These are phyloP conservation scores for Holothuria scabra DNA, from an alignment of 53 echinoderm and acorn worm species.

Conservation along the genomic window DNA sequence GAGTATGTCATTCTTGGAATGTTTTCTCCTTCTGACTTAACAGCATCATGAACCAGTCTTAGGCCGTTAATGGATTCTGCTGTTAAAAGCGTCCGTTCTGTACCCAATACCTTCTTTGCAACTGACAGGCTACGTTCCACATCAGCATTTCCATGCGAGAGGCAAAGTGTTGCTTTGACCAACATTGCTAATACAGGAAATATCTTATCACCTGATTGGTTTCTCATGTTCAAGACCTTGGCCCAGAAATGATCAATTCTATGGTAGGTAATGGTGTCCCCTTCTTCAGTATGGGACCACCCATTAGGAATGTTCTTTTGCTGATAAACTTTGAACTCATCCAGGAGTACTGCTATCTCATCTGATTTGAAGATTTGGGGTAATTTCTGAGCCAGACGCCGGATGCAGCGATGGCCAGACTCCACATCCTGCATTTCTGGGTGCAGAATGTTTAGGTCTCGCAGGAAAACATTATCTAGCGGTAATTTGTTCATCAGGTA, in stretches of 20 bases:
- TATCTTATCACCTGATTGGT: too few relatives aligned
- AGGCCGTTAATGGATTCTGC: conserved; percentile 22
- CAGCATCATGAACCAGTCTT: conserved; percentile 4
- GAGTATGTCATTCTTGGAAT: too few relatives aligned
- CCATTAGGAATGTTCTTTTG: conserved; percentile 7
- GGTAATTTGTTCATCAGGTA: neutral
- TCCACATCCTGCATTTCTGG: neutral
- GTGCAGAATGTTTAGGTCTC: neutral
- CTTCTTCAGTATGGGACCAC: neutral
- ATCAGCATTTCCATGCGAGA: conserved; percentile 22
- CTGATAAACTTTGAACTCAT: conserved; percentile 28
- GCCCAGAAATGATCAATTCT: conserved; percentile 22
- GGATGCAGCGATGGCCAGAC: neutral
- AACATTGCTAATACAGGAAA: conserved; percentile 1
- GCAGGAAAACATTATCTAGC: conserved; percentile 13
- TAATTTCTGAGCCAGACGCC: neutral
- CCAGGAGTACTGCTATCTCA: neutral
- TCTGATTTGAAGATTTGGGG: neutral
- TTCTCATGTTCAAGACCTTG: conserved; percentile 3
- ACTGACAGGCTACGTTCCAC: conserved; percentile 9
- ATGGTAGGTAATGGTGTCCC: neutral
- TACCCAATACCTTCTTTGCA: conserved; percentile 5
- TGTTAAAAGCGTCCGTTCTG: conserved; percentile 2
- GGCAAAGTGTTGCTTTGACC: conserved; percentile 26
- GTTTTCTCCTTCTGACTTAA: too few relatives aligned